phyloP scores from a whole-genome alignment of 2,888 invertebrate genomes.

The Phanerotoma sp. region DNA sequence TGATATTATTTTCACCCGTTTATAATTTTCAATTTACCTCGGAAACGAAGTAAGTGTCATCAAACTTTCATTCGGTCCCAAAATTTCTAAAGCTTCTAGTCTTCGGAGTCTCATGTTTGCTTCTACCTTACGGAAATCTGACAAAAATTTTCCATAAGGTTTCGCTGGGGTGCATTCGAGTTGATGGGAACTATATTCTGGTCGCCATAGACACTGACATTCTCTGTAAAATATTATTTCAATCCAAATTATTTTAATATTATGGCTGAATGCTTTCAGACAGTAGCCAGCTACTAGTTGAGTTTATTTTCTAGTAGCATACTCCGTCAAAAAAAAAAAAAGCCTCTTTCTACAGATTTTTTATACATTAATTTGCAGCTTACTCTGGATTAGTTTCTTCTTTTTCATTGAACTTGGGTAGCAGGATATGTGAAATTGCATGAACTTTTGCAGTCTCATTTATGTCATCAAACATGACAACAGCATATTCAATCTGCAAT shows the following conservation, averaged over 20 bases:
- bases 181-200: slow-evolving; percentile 98
- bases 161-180: slow-evolving; percentile 97
- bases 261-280: too few species aligned
- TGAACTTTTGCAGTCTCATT: slow-evolving; percentile 79
- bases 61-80: slow-evolving; percentile 77
- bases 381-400: slow-evolving; percentile 69
- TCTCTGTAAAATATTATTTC: slow-evolving; percentile 43
- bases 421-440: slow-evolving; percentile 76
- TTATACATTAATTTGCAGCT: slow-evolving; percentile 65
- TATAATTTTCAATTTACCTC: slow-evolving; percentile 67
- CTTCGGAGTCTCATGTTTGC: slow-evolving; percentile 92
- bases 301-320: too few species aligned
- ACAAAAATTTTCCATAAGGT: slow-evolving; percentile 89
- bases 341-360: not conserved
- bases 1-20: too few species aligned
- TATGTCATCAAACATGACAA: slow-evolving; percentile 90
- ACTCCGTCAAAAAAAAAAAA: not conserved
- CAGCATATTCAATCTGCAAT: slow-evolving; percentile 94
- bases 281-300: too few species aligned
- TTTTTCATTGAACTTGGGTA: slow-evolving; percentile 77
- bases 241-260: not conserved
- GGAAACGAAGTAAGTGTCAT: slow-evolving; percentile 93
- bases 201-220: slow-evolving; percentile 90
- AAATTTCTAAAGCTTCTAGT: slow-evolving; percentile 75
- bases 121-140: slow-evolving; percentile 97